phyloP scores from a whole-genome alignment of 1,140 invertebrate species.

The Luehdorfia chinensis region DNA sequence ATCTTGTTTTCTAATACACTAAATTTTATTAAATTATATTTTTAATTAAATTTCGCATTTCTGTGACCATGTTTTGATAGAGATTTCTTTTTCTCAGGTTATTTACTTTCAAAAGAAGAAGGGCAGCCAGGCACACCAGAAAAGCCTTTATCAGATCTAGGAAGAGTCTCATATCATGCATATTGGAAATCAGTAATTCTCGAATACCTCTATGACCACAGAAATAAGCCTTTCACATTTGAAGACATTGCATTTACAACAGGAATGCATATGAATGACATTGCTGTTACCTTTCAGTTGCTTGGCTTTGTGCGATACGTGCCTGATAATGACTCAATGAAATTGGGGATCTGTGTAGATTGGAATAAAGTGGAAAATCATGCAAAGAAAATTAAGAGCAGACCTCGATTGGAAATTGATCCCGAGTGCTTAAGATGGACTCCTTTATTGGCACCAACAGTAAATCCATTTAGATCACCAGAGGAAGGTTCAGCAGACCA shows the following conservation, averaged over 20 bases:
- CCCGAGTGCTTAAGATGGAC: constrained; percentile 95
- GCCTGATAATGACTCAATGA: constrained; percentile 76
- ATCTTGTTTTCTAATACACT: constrained; percentile 49
- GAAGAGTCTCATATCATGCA: constrained; percentile 95
- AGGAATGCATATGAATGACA: constrained; percentile 95
- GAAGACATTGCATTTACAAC: constrained; percentile 91
- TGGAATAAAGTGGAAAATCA: constrained; percentile 90
- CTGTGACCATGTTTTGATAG: constrained; percentile 11
- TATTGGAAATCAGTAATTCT: constrained; percentile 98
- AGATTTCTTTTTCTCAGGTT: constrained; percentile 81
- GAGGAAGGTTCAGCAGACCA: constrained; percentile 72
- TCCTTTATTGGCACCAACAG: constrained; percentile 84
- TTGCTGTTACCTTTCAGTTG: constrained; percentile 90
- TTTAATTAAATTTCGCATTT: too few species aligned
- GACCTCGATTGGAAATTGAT: constrained; percentile 88
- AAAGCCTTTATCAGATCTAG: constrained; percentile 97
- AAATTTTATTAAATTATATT: too few species aligned
- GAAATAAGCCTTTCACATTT: constrained; percentile 80
- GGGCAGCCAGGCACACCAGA: constrained; percentile 97
- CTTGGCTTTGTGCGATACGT: constrained; percentile 86
- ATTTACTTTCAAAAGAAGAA: constrained; percentile 95
- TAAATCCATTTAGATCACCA: constrained; percentile 77
- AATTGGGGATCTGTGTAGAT: constrained; percentile 85
- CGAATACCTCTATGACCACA: constrained; percentile 84
- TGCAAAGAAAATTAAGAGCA: constrained; percentile 83